phyloP scores from a whole-genome alignment of 2,888 invertebrate genomes.

The Oscheius sp. region DNA sequence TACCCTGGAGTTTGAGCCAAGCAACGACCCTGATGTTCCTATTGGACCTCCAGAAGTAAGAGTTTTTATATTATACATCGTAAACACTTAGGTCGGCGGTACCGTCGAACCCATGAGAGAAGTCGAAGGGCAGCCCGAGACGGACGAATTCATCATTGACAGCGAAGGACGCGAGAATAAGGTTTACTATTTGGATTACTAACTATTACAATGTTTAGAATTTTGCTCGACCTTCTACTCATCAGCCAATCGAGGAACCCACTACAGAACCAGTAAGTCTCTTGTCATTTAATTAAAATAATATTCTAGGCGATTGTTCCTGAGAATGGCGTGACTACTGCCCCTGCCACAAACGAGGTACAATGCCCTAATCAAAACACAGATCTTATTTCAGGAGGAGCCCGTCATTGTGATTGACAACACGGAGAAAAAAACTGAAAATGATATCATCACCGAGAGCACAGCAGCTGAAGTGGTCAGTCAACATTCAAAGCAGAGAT shows the following conservation, averaged over 20 bases:
- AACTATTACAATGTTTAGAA: background rate
- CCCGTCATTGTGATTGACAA: slow-evolving; percentile 33
- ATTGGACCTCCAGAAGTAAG: slow-evolving; percentile 23
- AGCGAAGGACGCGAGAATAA: slow-evolving; percentile 18
- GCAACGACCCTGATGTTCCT: slow-evolving; percentile 24
- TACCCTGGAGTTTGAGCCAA: slow-evolving; percentile 24
- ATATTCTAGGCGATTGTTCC: background rate
- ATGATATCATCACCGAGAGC: slow-evolving; percentile 19
- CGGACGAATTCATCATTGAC: slow-evolving; percentile 28
- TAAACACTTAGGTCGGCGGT: slow-evolving; percentile 4
- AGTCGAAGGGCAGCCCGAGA: slow-evolving; percentile 28
- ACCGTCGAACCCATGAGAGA: slow-evolving; percentile 25
- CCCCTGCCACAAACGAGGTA: slow-evolving; percentile 2
- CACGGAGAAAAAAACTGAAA: slow-evolving; percentile 18
- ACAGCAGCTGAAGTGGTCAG: slow-evolving; percentile 27
- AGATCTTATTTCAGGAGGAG: slow-evolving; percentile 4
- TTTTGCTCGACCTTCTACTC: slow-evolving; percentile 13
- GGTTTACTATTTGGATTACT: background rate
- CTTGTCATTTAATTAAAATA: background rate
- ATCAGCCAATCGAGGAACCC: background rate
- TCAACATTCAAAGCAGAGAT: background rate
- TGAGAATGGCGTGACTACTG: background rate
- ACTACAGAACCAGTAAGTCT: slow-evolving; percentile 11
- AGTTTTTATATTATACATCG: background rate
- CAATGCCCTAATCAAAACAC: background rate